These are phyloP conservation scores for Oryctolagus cuniculus DNA, from an alignment of 2,113 vertebrate species.

Conservation along the genomic window DNA sequence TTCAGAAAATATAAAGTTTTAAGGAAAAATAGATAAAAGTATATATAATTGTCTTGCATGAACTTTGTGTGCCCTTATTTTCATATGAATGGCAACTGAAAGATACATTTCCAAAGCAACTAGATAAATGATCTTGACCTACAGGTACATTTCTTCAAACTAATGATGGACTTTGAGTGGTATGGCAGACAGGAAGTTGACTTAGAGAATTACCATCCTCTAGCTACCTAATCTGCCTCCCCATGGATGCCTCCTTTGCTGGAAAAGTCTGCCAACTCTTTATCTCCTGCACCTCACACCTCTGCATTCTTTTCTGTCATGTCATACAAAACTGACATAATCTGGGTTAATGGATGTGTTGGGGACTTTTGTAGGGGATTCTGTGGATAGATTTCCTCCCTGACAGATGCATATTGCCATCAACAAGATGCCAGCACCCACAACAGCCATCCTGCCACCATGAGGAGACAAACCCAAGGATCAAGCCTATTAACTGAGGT, in stretches of 20 bases:
- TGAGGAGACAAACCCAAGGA: background rate
- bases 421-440: background rate
- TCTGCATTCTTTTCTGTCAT: background rate
- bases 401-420: background rate
- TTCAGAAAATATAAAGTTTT: conserved; percentile 56
- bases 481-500: background rate
- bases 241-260: background rate
- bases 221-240: background rate
- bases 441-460: background rate
- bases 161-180: background rate
- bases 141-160: background rate
- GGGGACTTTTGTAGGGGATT: background rate
- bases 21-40: conserved; percentile 63
- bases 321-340: background rate
- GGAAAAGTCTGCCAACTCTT: background rate
- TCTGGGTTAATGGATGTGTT: background rate
- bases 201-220: background rate
- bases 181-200: background rate
- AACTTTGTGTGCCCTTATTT: background rate
- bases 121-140: background rate
- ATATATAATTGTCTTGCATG: conserved; percentile 55
- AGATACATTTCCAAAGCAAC: conserved; percentile 54
- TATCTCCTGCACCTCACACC: background rate
- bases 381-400: background rate
- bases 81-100: conserved; percentile 13